These are phyloP conservation scores for Labrus mixtus DNA, from an alignment of 2,113 vertebrate species.

Conservation along the genomic window DNA sequence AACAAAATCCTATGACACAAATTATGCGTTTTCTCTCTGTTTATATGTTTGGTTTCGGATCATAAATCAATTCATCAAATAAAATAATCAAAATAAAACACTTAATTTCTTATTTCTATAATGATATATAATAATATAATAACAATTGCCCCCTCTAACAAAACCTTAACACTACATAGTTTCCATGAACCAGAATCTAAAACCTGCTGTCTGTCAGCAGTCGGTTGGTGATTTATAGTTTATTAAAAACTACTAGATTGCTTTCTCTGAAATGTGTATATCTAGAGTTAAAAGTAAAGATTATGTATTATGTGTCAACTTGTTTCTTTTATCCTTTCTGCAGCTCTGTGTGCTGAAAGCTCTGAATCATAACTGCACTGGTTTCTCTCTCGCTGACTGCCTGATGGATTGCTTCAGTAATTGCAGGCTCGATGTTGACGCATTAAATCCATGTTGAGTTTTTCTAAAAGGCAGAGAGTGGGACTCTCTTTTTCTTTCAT, in stretches of 20 bases:
- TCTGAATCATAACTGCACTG: neutral
- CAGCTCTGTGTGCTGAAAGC: neutral
- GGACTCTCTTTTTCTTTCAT: neutral
- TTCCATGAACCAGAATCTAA: too few species aligned
- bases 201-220: neutral
- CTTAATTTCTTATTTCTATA: too few species aligned
- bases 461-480: constrained; percentile 4
- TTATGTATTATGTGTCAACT: neutral
- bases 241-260: neutral
- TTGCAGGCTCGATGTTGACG: constrained; percentile 19
- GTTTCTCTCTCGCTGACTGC: neutral
- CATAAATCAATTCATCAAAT: too few species aligned
- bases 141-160: too few species aligned
- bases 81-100: too few species aligned
- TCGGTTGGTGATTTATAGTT: neutral
- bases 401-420: constrained; percentile 13
- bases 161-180: too few species aligned
- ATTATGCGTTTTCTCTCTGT: too few species aligned
- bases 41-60: too few species aligned
- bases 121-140: too few species aligned
- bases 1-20: too few species aligned
- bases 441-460: constrained; percentile 22
- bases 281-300: neutral
- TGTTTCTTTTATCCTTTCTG: neutral
- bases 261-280: neutral